Evolutionary conservation across 2,888 invertebrate genomes (phyloP).

Genomic region (Tetranychus piercei): DNA sequence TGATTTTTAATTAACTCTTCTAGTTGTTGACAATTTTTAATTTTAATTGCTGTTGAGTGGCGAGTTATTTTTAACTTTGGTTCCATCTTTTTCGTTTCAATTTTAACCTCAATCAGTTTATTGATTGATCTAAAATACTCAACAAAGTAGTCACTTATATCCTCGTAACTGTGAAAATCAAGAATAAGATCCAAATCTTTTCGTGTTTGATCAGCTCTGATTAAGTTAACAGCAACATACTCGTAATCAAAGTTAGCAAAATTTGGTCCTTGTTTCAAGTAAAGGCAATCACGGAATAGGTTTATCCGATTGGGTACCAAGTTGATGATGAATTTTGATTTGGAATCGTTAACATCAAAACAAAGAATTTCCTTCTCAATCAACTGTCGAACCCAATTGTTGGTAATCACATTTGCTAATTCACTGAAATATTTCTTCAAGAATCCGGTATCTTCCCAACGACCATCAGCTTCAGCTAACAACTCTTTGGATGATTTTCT

Average conservation of each 20-base stretch:
- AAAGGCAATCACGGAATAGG: slow-evolving; percentile 18
- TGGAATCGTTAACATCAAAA: neutral
- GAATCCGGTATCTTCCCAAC: neutral
- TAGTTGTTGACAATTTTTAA: neutral
- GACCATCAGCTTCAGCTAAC: neutral
- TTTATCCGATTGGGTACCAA: slow-evolving; percentile 19
- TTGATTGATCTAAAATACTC: slow-evolving; percentile 20
- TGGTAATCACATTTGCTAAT: slow-evolving; percentile 19
- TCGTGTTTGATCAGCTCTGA: slow-evolving; percentile 10
- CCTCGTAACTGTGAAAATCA: neutral
- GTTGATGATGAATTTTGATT: slow-evolving; percentile 15
- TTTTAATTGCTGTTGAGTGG: neutral
- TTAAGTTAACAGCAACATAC: slow-evolving; percentile 18
- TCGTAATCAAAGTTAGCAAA: slow-evolving; percentile 16
- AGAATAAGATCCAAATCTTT: slow-evolving; percentile 18
- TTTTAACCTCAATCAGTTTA: slow-evolving; percentile 17
- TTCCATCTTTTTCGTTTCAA: slow-evolving; percentile 8
- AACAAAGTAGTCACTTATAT: slow-evolving; percentile 17
- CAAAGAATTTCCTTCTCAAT: slow-evolving; percentile 16
- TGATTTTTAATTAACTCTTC: neutral
- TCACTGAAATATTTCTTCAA: slow-evolving; percentile 10
- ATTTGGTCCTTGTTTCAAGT: slow-evolving; percentile 19
- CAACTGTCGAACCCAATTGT: slow-evolving; percentile 15
- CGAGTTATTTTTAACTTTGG: neutral
- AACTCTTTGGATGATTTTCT: neutral